Evolutionary conservation across 2,797 vertebrate genomes (phyloP).

Genomic region (Steatocranus sp.): DNA sequence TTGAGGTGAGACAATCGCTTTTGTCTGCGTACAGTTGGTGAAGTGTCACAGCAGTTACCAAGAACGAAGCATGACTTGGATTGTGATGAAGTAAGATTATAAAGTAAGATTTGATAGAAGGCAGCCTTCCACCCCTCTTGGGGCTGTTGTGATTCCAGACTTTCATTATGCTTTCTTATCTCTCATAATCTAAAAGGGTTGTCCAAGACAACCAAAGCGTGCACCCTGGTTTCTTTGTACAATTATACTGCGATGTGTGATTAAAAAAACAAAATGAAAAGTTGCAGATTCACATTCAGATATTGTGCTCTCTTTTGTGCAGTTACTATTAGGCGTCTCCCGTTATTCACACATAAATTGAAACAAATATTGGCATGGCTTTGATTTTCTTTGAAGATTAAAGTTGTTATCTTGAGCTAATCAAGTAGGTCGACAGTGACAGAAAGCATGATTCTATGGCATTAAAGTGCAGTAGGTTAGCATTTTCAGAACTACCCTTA

Average conservation of each 20-base stretch:
- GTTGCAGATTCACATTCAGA: background rate
- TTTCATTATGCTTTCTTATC: background rate
- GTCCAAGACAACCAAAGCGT: background rate
- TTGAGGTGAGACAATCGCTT: conserved; percentile 30
- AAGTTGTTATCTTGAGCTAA: background rate
- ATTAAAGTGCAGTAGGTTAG: background rate
- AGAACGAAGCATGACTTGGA: background rate
- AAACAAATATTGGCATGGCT: background rate
- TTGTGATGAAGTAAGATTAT: conserved; percentile 22
- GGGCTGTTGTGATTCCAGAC: background rate
- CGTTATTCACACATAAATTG: background rate
- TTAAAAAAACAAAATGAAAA: background rate
- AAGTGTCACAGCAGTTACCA: background rate
- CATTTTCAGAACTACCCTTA: background rate
- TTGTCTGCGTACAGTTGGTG: background rate
- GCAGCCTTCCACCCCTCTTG: background rate
- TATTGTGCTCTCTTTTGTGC: background rate
- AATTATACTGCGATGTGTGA: background rate
- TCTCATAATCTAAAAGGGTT: background rate
- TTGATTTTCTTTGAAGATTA: background rate
- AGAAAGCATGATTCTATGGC: background rate
- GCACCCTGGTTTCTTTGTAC: background rate
- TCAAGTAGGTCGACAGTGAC: background rate
- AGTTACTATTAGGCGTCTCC: background rate
- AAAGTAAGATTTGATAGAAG: conserved; percentile 2